Conservation (phyloP, 2,797 vertebrate species). For the Hybognathus amarus region DNA sequence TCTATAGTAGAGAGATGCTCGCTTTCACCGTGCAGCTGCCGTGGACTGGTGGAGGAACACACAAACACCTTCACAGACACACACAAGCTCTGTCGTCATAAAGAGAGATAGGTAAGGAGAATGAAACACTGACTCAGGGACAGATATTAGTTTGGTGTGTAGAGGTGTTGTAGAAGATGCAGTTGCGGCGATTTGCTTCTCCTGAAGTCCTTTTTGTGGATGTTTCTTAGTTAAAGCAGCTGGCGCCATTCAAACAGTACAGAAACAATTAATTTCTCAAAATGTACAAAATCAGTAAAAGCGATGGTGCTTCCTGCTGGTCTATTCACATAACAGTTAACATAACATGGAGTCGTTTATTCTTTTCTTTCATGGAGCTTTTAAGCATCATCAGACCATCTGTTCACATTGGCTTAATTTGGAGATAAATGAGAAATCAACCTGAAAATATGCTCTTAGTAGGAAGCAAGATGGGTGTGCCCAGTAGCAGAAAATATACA, state of each 20-base stretch:
- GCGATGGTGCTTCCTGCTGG: background rate
- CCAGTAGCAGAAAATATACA: background rate
- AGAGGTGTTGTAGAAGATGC: slow-evolving; percentile 86
- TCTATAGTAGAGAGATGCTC: slow-evolving; percentile 86
- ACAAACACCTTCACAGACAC: background rate
- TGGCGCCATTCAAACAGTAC: slow-evolving; percentile 61
- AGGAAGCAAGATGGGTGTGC: background rate
- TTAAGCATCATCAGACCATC: background rate
- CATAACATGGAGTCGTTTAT: background rate
- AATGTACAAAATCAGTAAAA: background rate
- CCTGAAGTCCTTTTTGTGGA: slow-evolving; percentile 95
- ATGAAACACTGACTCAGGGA: slow-evolving; percentile 81
- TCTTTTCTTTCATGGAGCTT: background rate
- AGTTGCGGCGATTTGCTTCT: slow-evolving; percentile 92
- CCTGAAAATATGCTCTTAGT: background rate
- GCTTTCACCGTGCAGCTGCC: slow-evolving; percentile 86
- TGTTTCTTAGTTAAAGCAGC: slow-evolving; percentile 87
- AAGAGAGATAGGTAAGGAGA: background rate
- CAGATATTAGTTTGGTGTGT: slow-evolving; percentile 86
- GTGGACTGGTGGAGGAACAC: slow-evolving; percentile 80
- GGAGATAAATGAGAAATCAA: background rate
- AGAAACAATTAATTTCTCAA: background rate
- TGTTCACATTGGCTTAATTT: background rate
- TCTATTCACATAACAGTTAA: background rate
- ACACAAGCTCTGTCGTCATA: background rate